phyloP scores from a whole-genome alignment of 2,888 invertebrate genomes.

The Taphrorychus bicolor region DNA sequence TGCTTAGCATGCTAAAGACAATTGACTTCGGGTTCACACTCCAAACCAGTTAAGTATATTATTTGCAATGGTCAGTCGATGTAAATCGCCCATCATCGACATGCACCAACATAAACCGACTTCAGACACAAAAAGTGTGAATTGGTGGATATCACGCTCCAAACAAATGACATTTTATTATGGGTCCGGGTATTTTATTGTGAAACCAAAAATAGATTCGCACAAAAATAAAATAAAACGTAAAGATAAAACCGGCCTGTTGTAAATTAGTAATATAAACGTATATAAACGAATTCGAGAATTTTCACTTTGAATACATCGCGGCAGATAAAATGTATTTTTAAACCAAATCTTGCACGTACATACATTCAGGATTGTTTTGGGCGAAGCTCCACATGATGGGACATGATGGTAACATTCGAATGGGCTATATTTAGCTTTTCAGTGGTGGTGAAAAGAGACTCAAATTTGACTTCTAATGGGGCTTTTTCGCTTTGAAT shows the following conservation, averaged over 20 bases:
- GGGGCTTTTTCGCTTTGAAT: too few species aligned
- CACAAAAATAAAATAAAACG: constrained; percentile 12
- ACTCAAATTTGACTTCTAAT: too few species aligned
- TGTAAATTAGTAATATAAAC: constrained; percentile 13
- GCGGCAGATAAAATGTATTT: constrained; percentile 16
- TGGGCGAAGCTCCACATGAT: not conserved
- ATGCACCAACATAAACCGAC: too few species aligned
- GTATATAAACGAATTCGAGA: not conserved
- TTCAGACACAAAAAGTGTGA: too few species aligned
- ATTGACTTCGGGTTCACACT: too few species aligned
- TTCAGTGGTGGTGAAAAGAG: too few species aligned
- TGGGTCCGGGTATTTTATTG: constrained; percentile 7
- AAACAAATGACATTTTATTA: constrained; percentile 14
- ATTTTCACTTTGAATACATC: not conserved
- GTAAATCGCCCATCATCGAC: too few species aligned
- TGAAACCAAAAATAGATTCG: constrained; percentile 9
- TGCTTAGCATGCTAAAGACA: too few species aligned
- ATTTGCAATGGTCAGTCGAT: too few species aligned
- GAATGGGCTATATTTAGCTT: too few species aligned
- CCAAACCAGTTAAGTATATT: too few species aligned
- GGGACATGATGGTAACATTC: too few species aligned
- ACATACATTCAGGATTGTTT: not conserved
- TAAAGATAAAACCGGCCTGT: constrained; percentile 6
- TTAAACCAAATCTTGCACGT: not conserved
- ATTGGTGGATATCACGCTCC: constrained; percentile 16